Conservation (phyloP, 2,113 vertebrate genomes). For the Ophiodon elongatus region DNA sequence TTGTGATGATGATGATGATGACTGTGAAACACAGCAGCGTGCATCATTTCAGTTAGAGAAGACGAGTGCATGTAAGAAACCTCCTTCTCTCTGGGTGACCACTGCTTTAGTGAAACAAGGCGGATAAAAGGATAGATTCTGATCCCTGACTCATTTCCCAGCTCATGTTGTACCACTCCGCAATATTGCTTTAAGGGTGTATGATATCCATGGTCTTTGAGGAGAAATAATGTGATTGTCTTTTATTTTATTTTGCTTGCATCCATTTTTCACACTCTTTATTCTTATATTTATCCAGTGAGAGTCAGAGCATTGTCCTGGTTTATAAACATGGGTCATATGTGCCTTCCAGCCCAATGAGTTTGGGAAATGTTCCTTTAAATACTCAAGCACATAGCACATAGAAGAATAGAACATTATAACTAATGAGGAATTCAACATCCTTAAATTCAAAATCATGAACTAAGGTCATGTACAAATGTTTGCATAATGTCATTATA, state of each 20-base stretch:
- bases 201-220: slow-evolving; percentile 66
- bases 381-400: background rate
- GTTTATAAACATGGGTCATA: slow-evolving; percentile 21
- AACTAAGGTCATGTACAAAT: slow-evolving; percentile 44
- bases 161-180: slow-evolving; percentile 68
- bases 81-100: slow-evolving; percentile 69
- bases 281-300: slow-evolving; percentile 34
- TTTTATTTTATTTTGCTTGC: slow-evolving; percentile 47
- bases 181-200: slow-evolving; percentile 73
- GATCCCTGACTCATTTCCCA: slow-evolving; percentile 77
- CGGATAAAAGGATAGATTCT: slow-evolving; percentile 78
- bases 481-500: slow-evolving; percentile 31
- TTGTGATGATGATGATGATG: slow-evolving; percentile 30
- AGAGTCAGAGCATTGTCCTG: slow-evolving; percentile 17
- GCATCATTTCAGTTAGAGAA: slow-evolving; percentile 57
- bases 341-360: slow-evolving; percentile 4
- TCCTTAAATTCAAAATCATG: slow-evolving; percentile 42
- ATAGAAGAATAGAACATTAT: background rate
- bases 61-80: slow-evolving; percentile 58
- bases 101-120: slow-evolving; percentile 81
- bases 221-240: slow-evolving; percentile 36
- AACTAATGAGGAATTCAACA: slow-evolving; percentile 25
- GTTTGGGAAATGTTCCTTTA: slow-evolving; percentile 2
- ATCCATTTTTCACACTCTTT: slow-evolving; percentile 3
- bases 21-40: slow-evolving; percentile 51